A percentile compares a stretch with the other conserved stretches of the same genome.
phyloP scores from a whole-genome alignment of 2,888 invertebrate species.

The Beris chalybata region DNA sequence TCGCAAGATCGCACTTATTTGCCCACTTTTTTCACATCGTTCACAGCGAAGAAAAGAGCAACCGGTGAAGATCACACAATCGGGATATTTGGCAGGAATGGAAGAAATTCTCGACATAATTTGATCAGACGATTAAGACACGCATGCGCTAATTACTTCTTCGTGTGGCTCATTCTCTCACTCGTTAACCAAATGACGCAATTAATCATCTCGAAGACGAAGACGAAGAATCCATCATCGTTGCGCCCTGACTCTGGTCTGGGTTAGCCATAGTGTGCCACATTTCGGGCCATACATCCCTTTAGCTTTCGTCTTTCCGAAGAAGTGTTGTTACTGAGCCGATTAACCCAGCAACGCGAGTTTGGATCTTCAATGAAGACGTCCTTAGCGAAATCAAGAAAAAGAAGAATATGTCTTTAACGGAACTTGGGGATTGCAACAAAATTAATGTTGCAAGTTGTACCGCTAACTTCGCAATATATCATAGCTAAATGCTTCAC shows the following conservation, averaged over 20 bases:
- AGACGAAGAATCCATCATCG: conserved; percentile 18
- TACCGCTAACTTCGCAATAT: conserved; percentile 13
- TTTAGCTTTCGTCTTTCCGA: not conserved
- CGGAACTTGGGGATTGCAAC: conserved; percentile 1
- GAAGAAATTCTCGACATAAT: conserved; percentile 21
- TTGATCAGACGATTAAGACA: conserved; percentile 30
- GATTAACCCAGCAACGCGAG: conserved; percentile 1
- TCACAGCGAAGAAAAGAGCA: not conserved
- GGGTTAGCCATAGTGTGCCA: not conserved
- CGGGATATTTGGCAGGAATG: conserved; percentile 5
- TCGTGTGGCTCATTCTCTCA: conserved; percentile 23
- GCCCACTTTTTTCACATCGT: not conserved
- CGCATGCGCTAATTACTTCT: conserved; percentile 27
- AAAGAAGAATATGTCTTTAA: conserved; percentile 3
- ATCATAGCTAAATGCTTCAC: conserved; percentile 9
- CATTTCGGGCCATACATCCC: conserved; percentile 13
- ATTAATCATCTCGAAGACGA: conserved; percentile 22
- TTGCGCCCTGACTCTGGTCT: not conserved
- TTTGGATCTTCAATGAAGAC: conserved; percentile 9
- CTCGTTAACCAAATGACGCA: conserved; percentile 30
- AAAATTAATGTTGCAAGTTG: not conserved
- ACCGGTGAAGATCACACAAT: conserved; percentile 20
- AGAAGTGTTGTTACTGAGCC: not conserved
- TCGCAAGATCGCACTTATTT: not conserved
- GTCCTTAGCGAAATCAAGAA: conserved; percentile 1